Conservation (phyloP, 2,797 vertebrate species). For the Octomys mimax region DNA sequence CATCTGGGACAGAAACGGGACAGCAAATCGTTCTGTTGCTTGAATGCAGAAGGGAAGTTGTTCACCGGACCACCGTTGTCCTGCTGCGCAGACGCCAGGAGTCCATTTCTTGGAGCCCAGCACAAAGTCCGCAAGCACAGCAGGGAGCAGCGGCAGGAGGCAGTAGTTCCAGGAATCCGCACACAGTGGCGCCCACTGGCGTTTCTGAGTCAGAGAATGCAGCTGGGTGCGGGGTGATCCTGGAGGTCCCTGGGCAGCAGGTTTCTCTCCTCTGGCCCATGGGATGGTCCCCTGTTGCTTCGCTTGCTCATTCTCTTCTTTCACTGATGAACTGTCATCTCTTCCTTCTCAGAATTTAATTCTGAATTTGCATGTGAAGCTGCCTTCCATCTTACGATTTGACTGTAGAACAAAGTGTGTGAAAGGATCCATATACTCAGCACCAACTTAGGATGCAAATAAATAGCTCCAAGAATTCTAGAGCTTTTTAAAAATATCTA, state of each 20-base stretch:
- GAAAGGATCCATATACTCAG: background rate
- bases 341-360: background rate
- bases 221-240: fast-evolving
- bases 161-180: background rate
- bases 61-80: background rate
- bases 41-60: background rate
- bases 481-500: background rate
- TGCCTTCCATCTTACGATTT: background rate
- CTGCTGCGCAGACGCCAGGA: background rate
- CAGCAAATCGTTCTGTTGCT: background rate
- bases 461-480: background rate
- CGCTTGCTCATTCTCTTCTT: too few species aligned
- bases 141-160: background rate
- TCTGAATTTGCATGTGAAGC: background rate
- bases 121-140: background rate
- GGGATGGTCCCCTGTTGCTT: background rate
- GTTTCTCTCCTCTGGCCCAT: background rate
- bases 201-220: background rate
- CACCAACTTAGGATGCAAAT: background rate
- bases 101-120: background rate
- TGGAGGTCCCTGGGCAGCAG: background rate
- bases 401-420: background rate
- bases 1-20: background rate
- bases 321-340: background rate
- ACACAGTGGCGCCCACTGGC: background rate